Base-by-base conservation (phyloP, 2,113 vertebrate species). In the Ophthalmolycus amberensis region DNA sequence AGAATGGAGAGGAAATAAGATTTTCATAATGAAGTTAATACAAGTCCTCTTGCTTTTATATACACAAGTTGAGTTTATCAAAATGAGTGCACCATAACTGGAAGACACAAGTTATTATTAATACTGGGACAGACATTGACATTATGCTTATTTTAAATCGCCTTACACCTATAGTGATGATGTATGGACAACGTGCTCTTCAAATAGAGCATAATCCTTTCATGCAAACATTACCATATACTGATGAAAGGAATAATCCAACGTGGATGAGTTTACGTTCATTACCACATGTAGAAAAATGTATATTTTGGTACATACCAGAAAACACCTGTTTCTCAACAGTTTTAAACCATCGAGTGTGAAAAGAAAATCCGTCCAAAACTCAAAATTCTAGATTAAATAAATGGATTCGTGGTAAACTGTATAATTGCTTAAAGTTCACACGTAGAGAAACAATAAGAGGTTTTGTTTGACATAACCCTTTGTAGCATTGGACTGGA, bases 1-100 rank as follows among this genome's bases (percentile, higher is more conserved):
- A 77, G 25, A 38, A 75, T 27, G 40, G 7, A 65, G 5, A 67
- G 59, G 11, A 81, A 77, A 85, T 79, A 70, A 59, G 56, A 46
- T 59, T 82, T 66, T 65, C 22, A 63, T 63, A 34, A 25, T 48
- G 29, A 52, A 37, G 34, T 71, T 59, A 32, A 71, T 14, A 42
- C 16, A 73, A 37, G n/a, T 42, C 40, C 9, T 59, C 2, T 4
- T 58, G 77, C 73, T 78, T 73, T 42, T 42, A 68, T 59, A 25
- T 5, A 12, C 68, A 62, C 40, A 15, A 29, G 73, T 16, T 52
- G 15, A 67, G 29, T 66, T 59, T 22, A 56, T 20, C 9, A 42
- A 46, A 70, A 69, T 62, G n/a, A 46, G 3, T 14, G 12, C 34
- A 58, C 9, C 10, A 50, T 29, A 56, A 44, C 29, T 38, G 7